phyloP scores from a whole-genome alignment of 1,140 invertebrate species.

The Phymastichus coffea region DNA sequence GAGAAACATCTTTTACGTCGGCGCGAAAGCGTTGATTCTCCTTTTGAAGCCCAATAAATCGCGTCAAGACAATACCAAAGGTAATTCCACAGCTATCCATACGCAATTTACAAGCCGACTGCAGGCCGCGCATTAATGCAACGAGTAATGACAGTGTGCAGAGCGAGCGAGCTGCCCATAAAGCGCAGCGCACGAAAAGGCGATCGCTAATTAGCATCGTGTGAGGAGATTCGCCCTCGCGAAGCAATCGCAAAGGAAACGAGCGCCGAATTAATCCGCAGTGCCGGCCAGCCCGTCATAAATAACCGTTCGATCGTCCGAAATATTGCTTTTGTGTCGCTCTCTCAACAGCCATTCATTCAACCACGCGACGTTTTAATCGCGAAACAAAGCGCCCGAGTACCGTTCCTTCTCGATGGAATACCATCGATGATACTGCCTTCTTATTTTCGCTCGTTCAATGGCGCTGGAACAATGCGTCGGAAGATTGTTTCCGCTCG shows the following conservation, averaged over 20 bases:
- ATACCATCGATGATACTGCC: too few relatives aligned
- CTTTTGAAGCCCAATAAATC: too few relatives aligned
- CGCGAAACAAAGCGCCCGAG: not conserved
- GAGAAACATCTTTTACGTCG: too few relatives aligned
- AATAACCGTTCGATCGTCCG: slow-evolving; percentile 12
- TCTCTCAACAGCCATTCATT: not conserved
- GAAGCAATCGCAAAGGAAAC: not conserved
- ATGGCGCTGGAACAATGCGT: not conserved
- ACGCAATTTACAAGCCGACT: too few relatives aligned
- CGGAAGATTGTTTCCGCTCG: not conserved
- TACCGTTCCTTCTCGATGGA: too few relatives aligned
- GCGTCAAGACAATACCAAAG: too few relatives aligned
- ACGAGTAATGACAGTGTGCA: too few relatives aligned
- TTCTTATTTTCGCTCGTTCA: slow-evolving; percentile 2
- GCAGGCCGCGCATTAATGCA: too few relatives aligned
- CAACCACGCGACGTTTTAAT: slow-evolving; percentile 1
- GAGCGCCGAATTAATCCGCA: not conserved
- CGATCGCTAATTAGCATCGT: not conserved
- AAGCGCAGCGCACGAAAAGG: not conserved
- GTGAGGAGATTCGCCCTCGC: not conserved
- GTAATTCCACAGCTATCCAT: too few relatives aligned
- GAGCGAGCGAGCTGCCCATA: not conserved
- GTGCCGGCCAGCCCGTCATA: not conserved
- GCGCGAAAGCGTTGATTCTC: too few relatives aligned
- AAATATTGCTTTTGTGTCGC: not conserved